Evolutionary conservation across 1,140 invertebrate genomes (phyloP).

Genomic region (Aphis gossypii): DNA sequence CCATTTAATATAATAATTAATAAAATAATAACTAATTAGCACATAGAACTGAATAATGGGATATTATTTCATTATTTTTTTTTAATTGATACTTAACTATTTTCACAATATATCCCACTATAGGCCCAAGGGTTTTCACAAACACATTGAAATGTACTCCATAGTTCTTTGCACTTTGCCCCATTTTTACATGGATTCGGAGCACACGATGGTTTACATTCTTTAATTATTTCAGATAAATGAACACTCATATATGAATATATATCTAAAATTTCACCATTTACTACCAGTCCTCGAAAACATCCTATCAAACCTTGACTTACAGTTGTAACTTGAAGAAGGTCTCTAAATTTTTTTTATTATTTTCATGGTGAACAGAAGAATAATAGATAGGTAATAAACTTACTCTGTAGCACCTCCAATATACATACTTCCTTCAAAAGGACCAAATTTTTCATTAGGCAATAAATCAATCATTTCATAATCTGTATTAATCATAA

Average conservation of each 20-base stretch:
- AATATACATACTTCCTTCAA: conserved; percentile 91
- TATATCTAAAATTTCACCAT: conserved; percentile 88
- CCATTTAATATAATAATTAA: background rate
- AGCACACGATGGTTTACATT: conserved; percentile 91
- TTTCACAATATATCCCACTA: conserved; percentile 86
- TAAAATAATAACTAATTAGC: background rate
- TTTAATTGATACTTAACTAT: conserved; percentile 71
- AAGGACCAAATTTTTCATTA: conserved; percentile 88
- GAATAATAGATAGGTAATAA: background rate
- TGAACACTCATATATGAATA: conserved; percentile 93
- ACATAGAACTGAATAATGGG: background rate
- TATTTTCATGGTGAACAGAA: background rate
- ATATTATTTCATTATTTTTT: conserved; percentile 19
- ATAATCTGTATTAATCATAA: conserved; percentile 89
- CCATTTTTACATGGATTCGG: conserved; percentile 92
- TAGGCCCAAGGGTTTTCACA: conserved; percentile 91
- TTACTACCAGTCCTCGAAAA: conserved; percentile 89
- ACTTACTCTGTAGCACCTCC: conserved; percentile 87
- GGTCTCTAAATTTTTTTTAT: conserved; percentile 69
- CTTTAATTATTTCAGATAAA: conserved; percentile 86
- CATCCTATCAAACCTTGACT: conserved; percentile 90
- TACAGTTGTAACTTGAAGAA: conserved; percentile 78
- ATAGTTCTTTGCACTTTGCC: conserved; percentile 87
- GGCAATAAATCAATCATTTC: conserved; percentile 84
- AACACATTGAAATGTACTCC: conserved; percentile 90